Percentiles rank a stretch among this genome's conserved stretches.
Conservation (phyloP, 2,888 invertebrate species). For the Candidula unifasciata region DNA sequence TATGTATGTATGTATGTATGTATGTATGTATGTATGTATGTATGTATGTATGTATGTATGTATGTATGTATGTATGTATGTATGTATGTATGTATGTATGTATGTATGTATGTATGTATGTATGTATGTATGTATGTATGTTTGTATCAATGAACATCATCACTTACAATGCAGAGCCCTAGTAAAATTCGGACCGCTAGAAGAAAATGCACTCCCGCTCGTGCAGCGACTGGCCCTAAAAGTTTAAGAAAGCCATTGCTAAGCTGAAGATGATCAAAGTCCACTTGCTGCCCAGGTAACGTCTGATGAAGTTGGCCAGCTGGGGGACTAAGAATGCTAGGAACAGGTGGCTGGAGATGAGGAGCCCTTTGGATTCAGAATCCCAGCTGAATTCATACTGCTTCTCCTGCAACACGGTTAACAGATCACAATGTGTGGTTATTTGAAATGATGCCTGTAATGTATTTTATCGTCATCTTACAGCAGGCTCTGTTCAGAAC, state of each 20-base stretch:
- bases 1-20: too few species aligned
- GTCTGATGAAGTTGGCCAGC: neutral
- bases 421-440: too few species aligned
- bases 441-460: too few species aligned
- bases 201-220: neutral
- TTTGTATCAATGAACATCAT: too few species aligned
- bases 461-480: too few species aligned
- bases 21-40: too few species aligned
- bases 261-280: neutral
- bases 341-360: neutral
- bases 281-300: conserved; percentile 7
- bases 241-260: neutral
- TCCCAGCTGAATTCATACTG: conserved; percentile 37
- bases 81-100: too few species aligned
- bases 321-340: neutral
- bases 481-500: too few species aligned
- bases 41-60: neutral
- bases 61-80: too few species aligned
- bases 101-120: too few species aligned
- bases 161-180: conserved; percentile 79
- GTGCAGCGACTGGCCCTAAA: conserved; percentile 14
- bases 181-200: neutral
- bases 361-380: conserved; percentile 2
- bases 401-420: conserved; percentile 10
- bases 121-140: too few species aligned